Evolutionary conservation across 1,140 invertebrate genomes (phyloP), one percentile per base, ranked within the genome.

Genomic region (Leptinotarsa undecemlineata): DNA sequence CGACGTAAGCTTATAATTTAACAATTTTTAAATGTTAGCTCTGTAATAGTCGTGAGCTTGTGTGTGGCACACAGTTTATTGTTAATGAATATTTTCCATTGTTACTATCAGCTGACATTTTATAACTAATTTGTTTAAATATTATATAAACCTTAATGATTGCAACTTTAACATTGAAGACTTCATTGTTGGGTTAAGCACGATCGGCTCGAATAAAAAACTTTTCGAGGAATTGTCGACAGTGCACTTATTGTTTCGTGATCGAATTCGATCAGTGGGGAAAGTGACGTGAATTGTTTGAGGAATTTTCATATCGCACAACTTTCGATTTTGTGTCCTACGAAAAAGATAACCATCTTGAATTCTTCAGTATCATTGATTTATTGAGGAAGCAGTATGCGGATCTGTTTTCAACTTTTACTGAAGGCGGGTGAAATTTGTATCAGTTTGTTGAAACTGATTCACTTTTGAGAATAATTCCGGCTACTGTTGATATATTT

Each of bases 51-150:
- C 69, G 57, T 71, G 69, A 71, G 57, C 57, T 71, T 61, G 69
- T 71, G 69, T 71, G 69, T 71, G 69, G 69, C 69, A 71, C 57
- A 26, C 23, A 48, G n/a, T 61, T 61, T 62, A 71, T 61, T 33
- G 42, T 48, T 71, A 71, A 71, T 71, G 69, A 71, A 71, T 71
- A 71, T 61, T 61, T 61, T 33, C 69, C 69, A 71, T 71, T 71
- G 69, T 71, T 71, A 47, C 51, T 71, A 71, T 71, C 26, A 61
- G 23, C 57, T 71, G 69, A 71, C 69, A 71, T 71, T 71, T 61
- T 71, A 60, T 62, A 69, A 61, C 51, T 71, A 71, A 71, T 71
- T 71, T 71, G 69, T 71, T 71, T 33, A 21, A 61, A 71, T 71
- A 61, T 71, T 71, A 68, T 68, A 68, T 68, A 68, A 68, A 68